phyloP scores from a whole-genome alignment of 2,113 vertebrate genomes.

The Sterna hirundo region DNA sequence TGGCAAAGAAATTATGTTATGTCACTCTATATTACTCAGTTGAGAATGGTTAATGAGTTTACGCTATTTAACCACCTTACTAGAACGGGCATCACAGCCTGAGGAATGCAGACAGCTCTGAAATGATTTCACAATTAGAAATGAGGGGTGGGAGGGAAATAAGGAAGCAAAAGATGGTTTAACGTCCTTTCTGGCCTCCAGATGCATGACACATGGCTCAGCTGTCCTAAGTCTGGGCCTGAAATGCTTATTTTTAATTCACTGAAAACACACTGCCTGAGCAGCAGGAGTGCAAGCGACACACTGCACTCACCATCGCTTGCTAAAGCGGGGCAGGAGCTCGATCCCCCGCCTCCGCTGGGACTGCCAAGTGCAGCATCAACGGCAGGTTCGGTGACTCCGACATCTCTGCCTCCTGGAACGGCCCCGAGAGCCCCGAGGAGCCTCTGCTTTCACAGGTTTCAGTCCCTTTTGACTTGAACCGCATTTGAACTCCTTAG shows the following conservation, averaged over 20 bases:
- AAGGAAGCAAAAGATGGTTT: neutral
- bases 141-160: neutral
- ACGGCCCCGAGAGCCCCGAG: rapidly evolving
- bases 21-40: neutral
- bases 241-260: neutral
- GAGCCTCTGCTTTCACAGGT: neutral
- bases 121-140: neutral
- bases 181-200: neutral
- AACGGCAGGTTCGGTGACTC: neutral
- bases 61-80: neutral
- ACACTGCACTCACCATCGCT: neutral
- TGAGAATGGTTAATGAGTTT: neutral
- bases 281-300: neutral
- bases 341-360: neutral
- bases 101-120: neutral
- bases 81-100: neutral
- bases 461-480: neutral
- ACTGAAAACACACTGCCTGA: neutral
- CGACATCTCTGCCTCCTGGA: neutral
- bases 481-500: slow-evolving; percentile 26
- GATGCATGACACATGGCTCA: neutral
- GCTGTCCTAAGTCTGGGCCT: neutral
- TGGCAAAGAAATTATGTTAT: neutral
- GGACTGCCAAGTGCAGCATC: neutral
- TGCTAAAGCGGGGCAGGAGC: neutral